phyloP scores from a whole-genome alignment of 1,140 invertebrate species.

The Ridgeia piscesae region DNA sequence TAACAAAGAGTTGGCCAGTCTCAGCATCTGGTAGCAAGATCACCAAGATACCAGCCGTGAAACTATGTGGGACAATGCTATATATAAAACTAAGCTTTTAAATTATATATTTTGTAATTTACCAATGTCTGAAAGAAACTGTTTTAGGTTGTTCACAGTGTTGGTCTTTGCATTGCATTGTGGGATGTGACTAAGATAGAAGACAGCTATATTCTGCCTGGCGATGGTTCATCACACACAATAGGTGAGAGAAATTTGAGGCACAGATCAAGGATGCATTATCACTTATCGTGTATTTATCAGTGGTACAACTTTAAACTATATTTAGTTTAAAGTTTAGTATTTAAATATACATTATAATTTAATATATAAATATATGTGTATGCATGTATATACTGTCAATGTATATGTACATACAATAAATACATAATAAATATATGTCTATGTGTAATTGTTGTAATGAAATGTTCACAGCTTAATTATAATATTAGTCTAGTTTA shows the following conservation, averaged over 20 bases:
- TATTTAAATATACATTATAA: too few relatives aligned
- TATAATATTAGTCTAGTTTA: too few relatives aligned
- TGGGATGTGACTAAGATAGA: conserved; percentile 84
- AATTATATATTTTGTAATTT: background rate
- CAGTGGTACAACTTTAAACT: background rate
- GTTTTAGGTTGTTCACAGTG: conserved; percentile 83
- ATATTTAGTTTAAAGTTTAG: background rate
- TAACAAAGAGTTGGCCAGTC: too few relatives aligned
- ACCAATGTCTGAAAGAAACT: conserved; percentile 30
- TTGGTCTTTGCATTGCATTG: conserved; percentile 88
- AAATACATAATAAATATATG: too few relatives aligned
- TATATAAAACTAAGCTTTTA: background rate
- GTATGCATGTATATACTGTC: too few relatives aligned
- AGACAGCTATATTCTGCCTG: conserved; percentile 88
- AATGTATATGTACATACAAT: too few relatives aligned
- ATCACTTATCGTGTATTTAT: background rate
- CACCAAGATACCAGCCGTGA: background rate
- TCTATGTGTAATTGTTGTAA: too few relatives aligned
- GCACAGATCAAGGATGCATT: background rate
- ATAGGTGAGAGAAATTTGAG: conserved; percentile 59
- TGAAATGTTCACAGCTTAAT: too few relatives aligned
- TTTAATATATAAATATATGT: too few relatives aligned
- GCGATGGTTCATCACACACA: conserved; percentile 91
- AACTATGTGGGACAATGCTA: background rate
- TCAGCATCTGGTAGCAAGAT: too few relatives aligned